phyloP scores from a whole-genome alignment of 2,888 invertebrate species.

The Chorisops tibialis region DNA sequence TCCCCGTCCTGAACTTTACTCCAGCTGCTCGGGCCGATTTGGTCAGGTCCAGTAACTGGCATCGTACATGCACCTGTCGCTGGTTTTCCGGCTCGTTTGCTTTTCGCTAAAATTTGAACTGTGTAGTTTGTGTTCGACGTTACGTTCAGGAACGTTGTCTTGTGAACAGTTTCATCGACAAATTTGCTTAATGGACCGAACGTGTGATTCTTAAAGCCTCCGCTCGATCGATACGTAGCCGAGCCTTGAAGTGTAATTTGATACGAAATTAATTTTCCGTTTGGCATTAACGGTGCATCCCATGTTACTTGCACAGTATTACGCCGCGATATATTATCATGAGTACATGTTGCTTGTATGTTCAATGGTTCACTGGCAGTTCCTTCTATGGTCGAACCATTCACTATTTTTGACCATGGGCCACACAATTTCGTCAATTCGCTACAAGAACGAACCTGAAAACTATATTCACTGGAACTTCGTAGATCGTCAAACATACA shows the following conservation, averaged over 20 bases:
- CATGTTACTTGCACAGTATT: conserved; percentile 69
- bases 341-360: conserved; percentile 64
- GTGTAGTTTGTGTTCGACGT: conserved; percentile 83
- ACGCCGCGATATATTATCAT: conserved; percentile 54
- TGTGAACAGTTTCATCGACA: conserved; percentile 56
- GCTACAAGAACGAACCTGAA: conserved; percentile 77
- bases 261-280: conserved; percentile 77
- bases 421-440: conserved; percentile 74
- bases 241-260: conserved; percentile 61
- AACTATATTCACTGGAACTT: conserved; percentile 76
- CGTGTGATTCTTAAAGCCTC: conserved; percentile 54
- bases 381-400: conserved; percentile 81
- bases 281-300: conserved; percentile 68
- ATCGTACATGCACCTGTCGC: conserved; percentile 65
- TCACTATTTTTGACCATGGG: conserved; percentile 71
- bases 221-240: conserved; percentile 56
- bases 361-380: conserved; percentile 71
- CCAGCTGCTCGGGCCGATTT: conserved; percentile 55
- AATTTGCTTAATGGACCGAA: conserved; percentile 61
- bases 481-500: conserved; percentile 75
- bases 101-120: conserved; percentile 71
- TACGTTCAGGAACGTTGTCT: conserved; percentile 61
- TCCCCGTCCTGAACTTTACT: conserved; percentile 59
- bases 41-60: conserved; percentile 68
- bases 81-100: conserved; percentile 68